A percentile compares a stretch with the other conserved stretches of the same genome.
Evolutionary conservation across 2,888 invertebrate genomes (phyloP).

Genomic region (Cephus rjabovi): DNA sequence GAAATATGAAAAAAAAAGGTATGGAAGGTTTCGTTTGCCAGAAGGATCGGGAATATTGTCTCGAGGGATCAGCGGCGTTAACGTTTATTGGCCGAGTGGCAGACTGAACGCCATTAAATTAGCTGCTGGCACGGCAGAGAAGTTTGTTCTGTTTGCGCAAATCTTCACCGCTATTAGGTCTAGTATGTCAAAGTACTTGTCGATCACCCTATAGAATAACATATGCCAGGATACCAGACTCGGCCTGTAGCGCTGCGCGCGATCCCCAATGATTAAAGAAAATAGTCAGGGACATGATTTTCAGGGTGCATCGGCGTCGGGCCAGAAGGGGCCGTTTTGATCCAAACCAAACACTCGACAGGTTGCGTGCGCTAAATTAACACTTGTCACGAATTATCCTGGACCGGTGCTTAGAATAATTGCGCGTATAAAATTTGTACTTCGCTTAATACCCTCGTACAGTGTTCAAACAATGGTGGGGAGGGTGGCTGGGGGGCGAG

Average conservation of each 20-base stretch:
- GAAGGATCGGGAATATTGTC: not conserved
- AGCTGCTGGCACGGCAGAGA: not conserved
- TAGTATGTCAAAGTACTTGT: not conserved
- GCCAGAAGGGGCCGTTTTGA: not conserved
- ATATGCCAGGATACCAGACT: slow-evolving; percentile 30
- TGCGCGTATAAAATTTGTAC: not conserved
- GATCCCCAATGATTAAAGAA: slow-evolving; percentile 37
- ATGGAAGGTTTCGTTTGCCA: not conserved
- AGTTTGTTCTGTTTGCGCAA: not conserved
- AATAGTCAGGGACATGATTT: slow-evolving; percentile 33
- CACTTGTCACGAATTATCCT: slow-evolving; percentile 35
- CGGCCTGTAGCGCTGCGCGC: not conserved
- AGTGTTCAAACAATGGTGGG: not conserved
- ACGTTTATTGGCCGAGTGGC: not conserved
- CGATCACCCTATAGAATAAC: slow-evolving; percentile 30
- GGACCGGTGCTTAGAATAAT: slow-evolving; percentile 2
- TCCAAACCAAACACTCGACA: slow-evolving; percentile 57
- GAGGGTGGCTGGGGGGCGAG: not conserved
- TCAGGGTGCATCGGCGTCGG: not conserved
- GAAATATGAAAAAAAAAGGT: not conserved
- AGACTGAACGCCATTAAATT: not conserved
- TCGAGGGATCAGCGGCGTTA: not conserved
- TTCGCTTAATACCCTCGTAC: not conserved
- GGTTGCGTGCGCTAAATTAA: slow-evolving; percentile 53
- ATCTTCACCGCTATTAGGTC: not conserved